Evolutionary conservation across 2,113 vertebrate species (phyloP).

Genomic region (Paralichthys olivaceus): DNA sequence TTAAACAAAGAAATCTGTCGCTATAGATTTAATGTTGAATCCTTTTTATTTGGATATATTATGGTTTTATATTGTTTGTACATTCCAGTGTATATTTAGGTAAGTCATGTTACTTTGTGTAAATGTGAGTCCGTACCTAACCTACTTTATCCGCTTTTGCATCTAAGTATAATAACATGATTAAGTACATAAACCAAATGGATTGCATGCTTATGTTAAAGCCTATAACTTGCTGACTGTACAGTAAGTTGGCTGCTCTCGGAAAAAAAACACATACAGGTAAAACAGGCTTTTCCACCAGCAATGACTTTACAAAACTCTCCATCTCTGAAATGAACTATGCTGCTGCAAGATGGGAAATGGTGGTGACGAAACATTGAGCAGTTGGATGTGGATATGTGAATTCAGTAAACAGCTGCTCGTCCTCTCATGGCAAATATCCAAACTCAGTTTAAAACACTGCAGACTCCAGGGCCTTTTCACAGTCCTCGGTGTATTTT

Average conservation of each 20-base stretch:
- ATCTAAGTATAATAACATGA: neutral
- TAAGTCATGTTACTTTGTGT: neutral
- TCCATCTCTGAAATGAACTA: conserved; percentile 27
- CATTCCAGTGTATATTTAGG: neutral
- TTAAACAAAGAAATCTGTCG: neutral
- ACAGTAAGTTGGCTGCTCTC: neutral
- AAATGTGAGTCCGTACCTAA: neutral
- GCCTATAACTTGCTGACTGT: neutral
- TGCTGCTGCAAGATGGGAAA: conserved; percentile 33
- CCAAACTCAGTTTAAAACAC: conserved; percentile 45
- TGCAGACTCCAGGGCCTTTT: conserved; percentile 35
- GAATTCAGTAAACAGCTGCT: conserved; percentile 62
- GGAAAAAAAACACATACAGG: conserved; percentile 33
- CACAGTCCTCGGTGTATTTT: conserved; percentile 33
- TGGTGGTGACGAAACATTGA: conserved; percentile 41
- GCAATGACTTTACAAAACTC: conserved; percentile 22
- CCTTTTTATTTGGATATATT: neutral
- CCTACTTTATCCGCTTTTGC: neutral
- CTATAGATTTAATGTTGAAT: neutral
- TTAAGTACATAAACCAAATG: no score
- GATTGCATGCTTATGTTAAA: conserved; percentile 11
- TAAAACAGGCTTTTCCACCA: conserved; percentile 39
- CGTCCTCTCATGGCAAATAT: conserved; percentile 43
- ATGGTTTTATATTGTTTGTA: neutral
- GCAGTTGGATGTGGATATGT: conserved; percentile 60